Evolutionary conservation across 2,113 vertebrate genomes (phyloP).

Genomic region (Pomatorhinus ruficollis): DNA sequence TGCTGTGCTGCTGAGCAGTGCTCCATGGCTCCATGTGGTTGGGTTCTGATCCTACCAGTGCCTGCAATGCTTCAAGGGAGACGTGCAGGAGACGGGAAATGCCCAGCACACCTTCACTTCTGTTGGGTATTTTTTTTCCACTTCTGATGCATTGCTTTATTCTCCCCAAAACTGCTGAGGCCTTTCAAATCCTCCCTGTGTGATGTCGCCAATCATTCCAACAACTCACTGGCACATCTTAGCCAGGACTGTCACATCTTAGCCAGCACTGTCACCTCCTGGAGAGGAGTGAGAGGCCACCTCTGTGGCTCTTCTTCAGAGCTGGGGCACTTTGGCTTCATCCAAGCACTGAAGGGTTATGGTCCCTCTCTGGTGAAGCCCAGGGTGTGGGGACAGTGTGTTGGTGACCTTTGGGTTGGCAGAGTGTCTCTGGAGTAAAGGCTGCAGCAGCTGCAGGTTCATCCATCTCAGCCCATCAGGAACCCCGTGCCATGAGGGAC

Average conservation of each 20-base stretch:
- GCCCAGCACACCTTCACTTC: not conserved
- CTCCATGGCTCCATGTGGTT: not conserved
- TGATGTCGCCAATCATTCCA: not conserved
- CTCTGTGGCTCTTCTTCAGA: not conserved
- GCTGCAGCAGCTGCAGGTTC: not conserved
- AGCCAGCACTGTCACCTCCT: not conserved
- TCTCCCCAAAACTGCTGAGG: not conserved
- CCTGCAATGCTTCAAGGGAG: not conserved
- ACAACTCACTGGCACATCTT: too few species aligned
- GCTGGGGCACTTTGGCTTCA: not conserved
- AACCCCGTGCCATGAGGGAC: rapidly evolving
- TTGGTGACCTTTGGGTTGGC: not conserved
- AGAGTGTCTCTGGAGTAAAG: not conserved
- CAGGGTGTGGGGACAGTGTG: not conserved
- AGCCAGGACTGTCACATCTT: not conserved
- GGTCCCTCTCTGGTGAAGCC: not conserved
- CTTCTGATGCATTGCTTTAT: not conserved
- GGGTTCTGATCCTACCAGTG: rapidly evolving
- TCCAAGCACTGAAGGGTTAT: not conserved
- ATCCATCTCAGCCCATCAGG: not conserved
- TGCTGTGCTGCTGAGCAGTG: not conserved
- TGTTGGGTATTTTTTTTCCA: rapidly evolving
- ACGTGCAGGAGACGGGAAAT: rapidly evolving
- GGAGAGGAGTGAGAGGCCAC: rapidly evolving
- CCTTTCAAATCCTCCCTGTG: not conserved